Evolutionary conservation across 2,113 vertebrate genomes (phyloP).

Genomic region (Rhombomys opimus): DNA sequence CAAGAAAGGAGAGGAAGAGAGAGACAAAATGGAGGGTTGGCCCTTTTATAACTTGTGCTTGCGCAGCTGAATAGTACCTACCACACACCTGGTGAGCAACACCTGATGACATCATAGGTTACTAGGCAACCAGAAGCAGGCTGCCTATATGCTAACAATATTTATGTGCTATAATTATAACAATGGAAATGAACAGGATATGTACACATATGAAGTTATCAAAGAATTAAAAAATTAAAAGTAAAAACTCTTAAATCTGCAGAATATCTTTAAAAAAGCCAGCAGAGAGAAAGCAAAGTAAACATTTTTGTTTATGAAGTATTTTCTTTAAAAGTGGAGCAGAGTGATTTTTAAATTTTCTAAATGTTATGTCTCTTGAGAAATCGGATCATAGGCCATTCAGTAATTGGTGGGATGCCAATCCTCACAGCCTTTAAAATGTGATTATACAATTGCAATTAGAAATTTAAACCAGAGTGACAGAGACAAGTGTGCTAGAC

Average conservation of each 20-base stretch:
- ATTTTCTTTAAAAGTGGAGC: conserved; percentile 17
- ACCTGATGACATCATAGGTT: too few species aligned
- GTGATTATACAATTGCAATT: conserved; percentile 46
- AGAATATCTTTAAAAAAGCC: conserved; percentile 7
- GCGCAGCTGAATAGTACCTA: too few species aligned
- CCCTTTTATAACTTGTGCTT: too few species aligned
- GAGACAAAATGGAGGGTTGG: too few species aligned
- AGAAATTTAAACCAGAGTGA: conserved; percentile 5
- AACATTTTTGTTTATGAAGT: neutral
- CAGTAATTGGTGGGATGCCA: neutral
- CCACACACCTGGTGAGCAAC: too few species aligned
- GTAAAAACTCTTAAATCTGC: neutral
- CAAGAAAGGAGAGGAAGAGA: too few species aligned
- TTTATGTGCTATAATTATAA: neutral
- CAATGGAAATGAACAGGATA: neutral
- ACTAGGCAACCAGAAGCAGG: too few species aligned
- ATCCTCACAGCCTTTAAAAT: conserved; percentile 43
- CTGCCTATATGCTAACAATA: too few species aligned
- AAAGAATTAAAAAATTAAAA: neutral
- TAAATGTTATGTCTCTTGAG: conserved; percentile 20
- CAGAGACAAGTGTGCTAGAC: neutral
- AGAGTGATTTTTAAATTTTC: conserved; percentile 27
- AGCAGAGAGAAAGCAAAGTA: neutral
- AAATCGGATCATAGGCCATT: conserved; percentile 34
- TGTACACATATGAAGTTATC: neutral